Percentiles rank a stretch among this genome's conserved stretches.
Conservation (phyloP, 2,888 invertebrate genomes). For the Athalia cordata region DNA sequence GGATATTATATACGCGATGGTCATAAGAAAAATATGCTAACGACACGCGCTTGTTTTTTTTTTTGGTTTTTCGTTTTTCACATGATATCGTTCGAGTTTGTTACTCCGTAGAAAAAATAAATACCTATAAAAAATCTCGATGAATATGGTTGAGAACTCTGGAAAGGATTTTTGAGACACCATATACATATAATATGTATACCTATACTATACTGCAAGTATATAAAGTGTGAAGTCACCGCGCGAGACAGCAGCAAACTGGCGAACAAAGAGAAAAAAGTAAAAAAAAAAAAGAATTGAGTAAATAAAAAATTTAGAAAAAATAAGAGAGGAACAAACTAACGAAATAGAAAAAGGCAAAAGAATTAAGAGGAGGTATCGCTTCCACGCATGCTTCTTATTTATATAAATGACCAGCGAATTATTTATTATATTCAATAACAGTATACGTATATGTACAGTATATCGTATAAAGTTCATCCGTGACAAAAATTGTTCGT, state of each 20-base stretch:
- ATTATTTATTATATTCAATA: constrained; percentile 54
- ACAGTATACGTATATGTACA: not conserved
- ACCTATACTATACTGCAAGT: not conserved
- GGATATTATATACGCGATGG: constrained; percentile 51
- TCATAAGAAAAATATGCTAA: constrained; percentile 35
- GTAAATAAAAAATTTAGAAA: not conserved
- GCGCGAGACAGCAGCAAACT: constrained; percentile 61
- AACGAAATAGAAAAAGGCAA: not conserved
- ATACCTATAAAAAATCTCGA: not conserved
- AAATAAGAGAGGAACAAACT: not conserved
- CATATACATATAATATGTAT: not conserved
- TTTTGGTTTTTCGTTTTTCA: constrained; percentile 38
- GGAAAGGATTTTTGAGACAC: too few species aligned
- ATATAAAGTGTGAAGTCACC: constrained; percentile 69
- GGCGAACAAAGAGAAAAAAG: not conserved
- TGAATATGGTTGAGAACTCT: too few species aligned
- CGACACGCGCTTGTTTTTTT: not conserved
- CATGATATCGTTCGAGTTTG: constrained; percentile 6
- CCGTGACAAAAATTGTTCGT: too few species aligned
- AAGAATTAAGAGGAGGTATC: constrained; percentile 59
- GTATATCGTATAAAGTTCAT: too few species aligned
- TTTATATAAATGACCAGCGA: constrained; percentile 74
- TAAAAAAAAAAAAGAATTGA: not conserved
- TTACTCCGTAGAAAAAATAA: not conserved
- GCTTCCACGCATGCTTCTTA: constrained; percentile 72